Evolutionary conservation across 1,140 invertebrate species (phyloP).

Genomic region (Macrobrachium nipponense): DNA sequence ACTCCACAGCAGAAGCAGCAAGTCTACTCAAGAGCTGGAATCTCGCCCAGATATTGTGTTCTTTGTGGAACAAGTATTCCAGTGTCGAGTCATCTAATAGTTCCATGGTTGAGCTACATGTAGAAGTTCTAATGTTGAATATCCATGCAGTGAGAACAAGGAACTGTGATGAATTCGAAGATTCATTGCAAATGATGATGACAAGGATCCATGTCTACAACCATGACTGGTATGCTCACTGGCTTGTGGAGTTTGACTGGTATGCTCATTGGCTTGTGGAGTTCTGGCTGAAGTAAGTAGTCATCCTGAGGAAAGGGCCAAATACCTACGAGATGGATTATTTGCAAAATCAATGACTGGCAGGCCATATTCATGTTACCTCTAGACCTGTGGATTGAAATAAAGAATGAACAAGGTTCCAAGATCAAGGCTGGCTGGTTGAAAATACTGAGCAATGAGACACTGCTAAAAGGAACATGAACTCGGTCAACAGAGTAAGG

Average conservation of each 20-base stretch:
- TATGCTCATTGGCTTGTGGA: slow-evolving; percentile 13
- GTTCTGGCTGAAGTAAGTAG: slow-evolving; percentile 19
- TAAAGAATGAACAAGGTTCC: slow-evolving; percentile 25
- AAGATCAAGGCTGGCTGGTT: slow-evolving; percentile 21
- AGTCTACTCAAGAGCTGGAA: slow-evolving; percentile 18
- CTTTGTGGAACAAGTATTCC: too few species aligned
- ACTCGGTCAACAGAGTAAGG: too few species aligned
- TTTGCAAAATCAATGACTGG: slow-evolving; percentile 18
- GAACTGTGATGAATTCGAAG: slow-evolving; percentile 27
- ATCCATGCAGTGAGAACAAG: slow-evolving; percentile 24
- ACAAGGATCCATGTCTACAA: not conserved
- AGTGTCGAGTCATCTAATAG: slow-evolving; percentile 13
- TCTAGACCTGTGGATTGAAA: too few species aligned
- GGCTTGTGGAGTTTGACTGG: too few species aligned
- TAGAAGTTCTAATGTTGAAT: slow-evolving; percentile 18
- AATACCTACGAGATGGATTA: slow-evolving; percentile 9
- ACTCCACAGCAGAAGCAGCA: slow-evolving; percentile 14
- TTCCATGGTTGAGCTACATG: slow-evolving; percentile 21
- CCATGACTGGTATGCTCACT: not conserved
- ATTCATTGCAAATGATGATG: slow-evolving; percentile 9
- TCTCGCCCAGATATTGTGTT: slow-evolving; percentile 12
- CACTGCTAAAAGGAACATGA: too few species aligned
- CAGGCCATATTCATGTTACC: not conserved
- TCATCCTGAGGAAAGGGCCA: slow-evolving; percentile 8
- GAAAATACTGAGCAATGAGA: too few species aligned